Conservation (phyloP, 2,888 invertebrate genomes). For the Limnephilus marmoratus region DNA sequence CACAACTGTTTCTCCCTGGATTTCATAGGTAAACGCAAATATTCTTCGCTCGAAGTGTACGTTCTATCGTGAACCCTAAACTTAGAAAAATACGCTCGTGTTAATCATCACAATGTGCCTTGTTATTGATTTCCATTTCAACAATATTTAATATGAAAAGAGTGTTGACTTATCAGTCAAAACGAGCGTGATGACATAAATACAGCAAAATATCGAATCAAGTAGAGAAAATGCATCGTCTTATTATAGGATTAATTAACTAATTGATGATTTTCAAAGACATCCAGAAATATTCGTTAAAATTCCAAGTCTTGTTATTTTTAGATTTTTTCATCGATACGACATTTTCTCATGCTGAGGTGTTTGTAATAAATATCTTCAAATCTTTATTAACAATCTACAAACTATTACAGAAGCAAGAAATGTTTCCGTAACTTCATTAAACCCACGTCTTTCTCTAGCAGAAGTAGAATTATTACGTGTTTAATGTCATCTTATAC, state of each 20-base stretch:
- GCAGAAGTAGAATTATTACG: conserved; percentile 23
- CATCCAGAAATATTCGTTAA: background rate
- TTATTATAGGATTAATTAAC: background rate
- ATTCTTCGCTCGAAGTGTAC: too few relatives aligned
- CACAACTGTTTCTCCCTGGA: too few relatives aligned
- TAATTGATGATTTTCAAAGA: background rate
- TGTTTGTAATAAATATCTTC: background rate
- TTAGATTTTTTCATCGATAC: background rate
- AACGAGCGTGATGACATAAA: background rate
- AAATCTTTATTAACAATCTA: background rate
- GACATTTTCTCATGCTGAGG: background rate
- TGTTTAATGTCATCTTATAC: conserved; percentile 4
- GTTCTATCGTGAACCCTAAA: too few relatives aligned
- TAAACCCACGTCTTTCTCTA: conserved; percentile 15
- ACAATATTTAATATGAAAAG: too few relatives aligned
- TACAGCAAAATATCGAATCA: background rate
- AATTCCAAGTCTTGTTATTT: background rate
- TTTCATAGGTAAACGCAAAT: too few relatives aligned
- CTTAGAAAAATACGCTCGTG: too few relatives aligned
- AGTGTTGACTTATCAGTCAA: too few relatives aligned
- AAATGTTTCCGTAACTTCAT: conserved; percentile 10
- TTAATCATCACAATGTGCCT: too few relatives aligned
- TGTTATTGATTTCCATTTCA: too few relatives aligned
- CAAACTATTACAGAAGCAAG: background rate
- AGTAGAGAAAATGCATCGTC: background rate